These are phyloP conservation scores for Platerodrilus igneus DNA, from an alignment of 2,888 invertebrate species.

Conservation along the genomic window DNA sequence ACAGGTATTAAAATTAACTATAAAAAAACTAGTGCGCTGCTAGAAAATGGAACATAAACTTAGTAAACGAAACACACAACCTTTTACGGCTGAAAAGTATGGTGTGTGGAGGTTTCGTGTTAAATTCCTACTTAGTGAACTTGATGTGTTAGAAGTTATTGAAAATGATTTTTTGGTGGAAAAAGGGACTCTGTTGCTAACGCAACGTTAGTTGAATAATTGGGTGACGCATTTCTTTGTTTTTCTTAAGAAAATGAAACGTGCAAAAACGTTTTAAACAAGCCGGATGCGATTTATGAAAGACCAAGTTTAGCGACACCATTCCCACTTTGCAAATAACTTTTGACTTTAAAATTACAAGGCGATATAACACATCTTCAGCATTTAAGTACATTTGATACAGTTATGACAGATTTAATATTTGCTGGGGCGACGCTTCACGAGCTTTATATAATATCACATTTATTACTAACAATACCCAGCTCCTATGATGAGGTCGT, in stretches of 20 bases:
- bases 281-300: constrained; percentile 23
- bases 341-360: constrained; percentile 28
- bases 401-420: constrained; percentile 35
- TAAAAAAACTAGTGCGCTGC: background rate
- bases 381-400: constrained; percentile 38
- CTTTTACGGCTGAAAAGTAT: constrained; percentile 1
- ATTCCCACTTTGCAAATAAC: constrained; percentile 28
- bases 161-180: background rate
- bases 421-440: constrained; percentile 39
- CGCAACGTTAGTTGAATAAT: background rate
- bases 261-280: constrained; percentile 1
- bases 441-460: constrained; percentile 38
- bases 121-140: no score
- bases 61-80: background rate
- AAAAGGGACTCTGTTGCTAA: background rate
- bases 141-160: background rate
- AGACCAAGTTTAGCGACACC: constrained; percentile 32
- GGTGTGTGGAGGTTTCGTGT: no score
- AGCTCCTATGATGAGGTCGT: constrained; percentile 25
- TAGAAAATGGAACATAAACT: background rate
- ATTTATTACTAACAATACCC: constrained; percentile 29
- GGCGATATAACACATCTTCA: constrained; percentile 23
- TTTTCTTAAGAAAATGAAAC: background rate
- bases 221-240: constrained; percentile 3
- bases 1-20: constrained; percentile 1